Conservation (phyloP, 2,797 vertebrate genomes). For the Crocodylus rhombifer region DNA sequence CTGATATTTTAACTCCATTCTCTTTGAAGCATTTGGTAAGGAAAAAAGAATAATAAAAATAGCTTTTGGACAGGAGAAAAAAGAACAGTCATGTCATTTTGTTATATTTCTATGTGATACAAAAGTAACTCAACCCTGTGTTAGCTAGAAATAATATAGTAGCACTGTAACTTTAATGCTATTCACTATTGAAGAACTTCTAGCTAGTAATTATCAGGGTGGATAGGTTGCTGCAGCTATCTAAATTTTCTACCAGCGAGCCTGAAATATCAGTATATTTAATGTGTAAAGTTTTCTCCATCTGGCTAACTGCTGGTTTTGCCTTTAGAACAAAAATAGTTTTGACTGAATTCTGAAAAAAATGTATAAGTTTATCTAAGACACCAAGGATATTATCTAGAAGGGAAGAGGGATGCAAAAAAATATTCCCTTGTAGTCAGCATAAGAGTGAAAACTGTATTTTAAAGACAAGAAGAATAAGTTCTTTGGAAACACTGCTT, state of each 20-base stretch:
- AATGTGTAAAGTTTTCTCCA: neutral
- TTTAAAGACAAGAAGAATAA: slow-evolving; percentile 12
- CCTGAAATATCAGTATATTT: neutral
- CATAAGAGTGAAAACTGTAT: neutral
- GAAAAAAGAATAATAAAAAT: slow-evolving; percentile 24
- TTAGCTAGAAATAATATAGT: slow-evolving; percentile 54
- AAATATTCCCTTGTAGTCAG: neutral
- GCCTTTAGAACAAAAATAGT: neutral
- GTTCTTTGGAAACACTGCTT: neutral
- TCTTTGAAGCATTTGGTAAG: neutral
- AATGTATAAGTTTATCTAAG: neutral
- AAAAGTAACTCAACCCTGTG: slow-evolving; percentile 61
- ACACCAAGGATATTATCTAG: neutral
- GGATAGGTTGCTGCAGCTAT: neutral
- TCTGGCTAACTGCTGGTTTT: neutral
- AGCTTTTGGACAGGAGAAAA: neutral
- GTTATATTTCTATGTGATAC: slow-evolving; percentile 36
- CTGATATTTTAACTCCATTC: slow-evolving; percentile 7
- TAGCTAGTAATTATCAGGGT: slow-evolving; percentile 63
- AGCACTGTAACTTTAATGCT: slow-evolving; percentile 55
- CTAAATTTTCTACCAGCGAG: neutral
- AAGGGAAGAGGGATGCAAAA: neutral
- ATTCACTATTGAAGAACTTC: slow-evolving; percentile 44
- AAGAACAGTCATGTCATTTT: neutral
- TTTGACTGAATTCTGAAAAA: neutral